Conservation (phyloP, 2,113 vertebrate species). For the Nesogale talazaci region DNA sequence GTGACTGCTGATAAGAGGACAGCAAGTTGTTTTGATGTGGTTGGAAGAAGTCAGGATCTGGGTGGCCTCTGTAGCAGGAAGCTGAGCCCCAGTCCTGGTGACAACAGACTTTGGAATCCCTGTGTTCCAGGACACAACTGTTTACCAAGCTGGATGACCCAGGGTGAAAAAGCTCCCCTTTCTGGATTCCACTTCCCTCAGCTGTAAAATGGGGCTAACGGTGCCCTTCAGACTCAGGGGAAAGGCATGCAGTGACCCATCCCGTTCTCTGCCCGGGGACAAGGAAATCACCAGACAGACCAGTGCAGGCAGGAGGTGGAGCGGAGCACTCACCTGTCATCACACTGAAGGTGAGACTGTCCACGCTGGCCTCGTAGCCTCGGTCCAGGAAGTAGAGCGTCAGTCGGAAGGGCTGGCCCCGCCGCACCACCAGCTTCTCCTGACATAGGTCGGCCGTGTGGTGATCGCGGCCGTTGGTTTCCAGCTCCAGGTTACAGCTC, state of each 20-base stretch:
- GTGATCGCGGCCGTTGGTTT: slow-evolving; percentile 91
- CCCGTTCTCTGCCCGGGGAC: background rate
- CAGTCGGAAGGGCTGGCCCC: slow-evolving; percentile 92
- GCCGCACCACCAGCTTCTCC: slow-evolving; percentile 89
- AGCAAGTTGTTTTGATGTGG: background rate
- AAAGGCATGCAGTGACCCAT: too few species aligned
- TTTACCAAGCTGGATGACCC: background rate
- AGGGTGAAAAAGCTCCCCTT: background rate
- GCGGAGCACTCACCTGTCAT: slow-evolving; percentile 88
- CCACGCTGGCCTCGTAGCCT: slow-evolving; percentile 86
- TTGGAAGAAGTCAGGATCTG: background rate
- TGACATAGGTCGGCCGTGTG: slow-evolving; percentile 87
- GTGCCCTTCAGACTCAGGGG: background rate
- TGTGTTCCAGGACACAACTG: background rate
- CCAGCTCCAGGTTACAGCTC: slow-evolving; percentile 88
- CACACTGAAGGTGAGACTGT: slow-evolving; percentile 86
- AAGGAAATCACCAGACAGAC: background rate
- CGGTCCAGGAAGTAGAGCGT: slow-evolving; percentile 89
- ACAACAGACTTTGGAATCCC: background rate
- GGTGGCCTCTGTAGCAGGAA: background rate
- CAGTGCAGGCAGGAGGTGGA: too few species aligned
- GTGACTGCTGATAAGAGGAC: background rate
- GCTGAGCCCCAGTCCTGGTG: background rate
- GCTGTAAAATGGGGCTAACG: background rate
- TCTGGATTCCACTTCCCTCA: background rate